Base-by-base conservation (phyloP, 2,113 vertebrate species). In the Myrmecobius fasciatus region DNA sequence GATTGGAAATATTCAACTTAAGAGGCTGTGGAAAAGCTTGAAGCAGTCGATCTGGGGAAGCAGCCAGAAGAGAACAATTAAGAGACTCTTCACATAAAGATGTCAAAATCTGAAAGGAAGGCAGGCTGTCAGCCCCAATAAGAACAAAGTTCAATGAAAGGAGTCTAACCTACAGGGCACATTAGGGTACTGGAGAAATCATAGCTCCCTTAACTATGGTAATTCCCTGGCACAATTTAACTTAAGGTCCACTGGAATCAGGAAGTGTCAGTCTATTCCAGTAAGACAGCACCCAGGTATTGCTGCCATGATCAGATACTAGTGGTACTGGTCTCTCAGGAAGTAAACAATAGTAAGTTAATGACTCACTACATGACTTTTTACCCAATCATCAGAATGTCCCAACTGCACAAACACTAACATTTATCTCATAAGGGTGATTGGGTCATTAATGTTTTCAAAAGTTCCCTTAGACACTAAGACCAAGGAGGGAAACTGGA, bases 391-490 rank as follows among this genome's bases (percentile, higher is more conserved):
- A 83, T 56, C 90, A 46, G 11, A 92, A 52, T 88, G 52, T 94
- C 92, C 92, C 54, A 93, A 54, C 31, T 95, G 56, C 31, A 53
- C 56, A 92, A 17, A 54, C 75, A 93, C 88, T 94, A 94, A 93
- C 53, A 96, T 43, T 88, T 94, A 2, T 46, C 43, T 91, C 91
- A 89, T 94, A 90, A 28, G 52, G 49, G 92, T 90, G 28, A 31
- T 90, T 43, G 91, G 54, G 75, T 97, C 96, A 96, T 95, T 93
- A 93, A n/a, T 94, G 75, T 92, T 95, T 97, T 95, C 53, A 92
- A 89, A 17, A 88, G 31, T 90, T 47, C 94, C 92, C 93, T 95
- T 26, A 96, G 91, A 51, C 93, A 25, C 52, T 89, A 88, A 91
- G 93, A 96, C 25, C 3, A 67, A 93, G 26, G 92, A 89, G 56